Percentiles rank a stretch among this genome's conserved stretches.
Conservation (phyloP, 1,140 invertebrate species). For the Spodoptera frugiperda region DNA sequence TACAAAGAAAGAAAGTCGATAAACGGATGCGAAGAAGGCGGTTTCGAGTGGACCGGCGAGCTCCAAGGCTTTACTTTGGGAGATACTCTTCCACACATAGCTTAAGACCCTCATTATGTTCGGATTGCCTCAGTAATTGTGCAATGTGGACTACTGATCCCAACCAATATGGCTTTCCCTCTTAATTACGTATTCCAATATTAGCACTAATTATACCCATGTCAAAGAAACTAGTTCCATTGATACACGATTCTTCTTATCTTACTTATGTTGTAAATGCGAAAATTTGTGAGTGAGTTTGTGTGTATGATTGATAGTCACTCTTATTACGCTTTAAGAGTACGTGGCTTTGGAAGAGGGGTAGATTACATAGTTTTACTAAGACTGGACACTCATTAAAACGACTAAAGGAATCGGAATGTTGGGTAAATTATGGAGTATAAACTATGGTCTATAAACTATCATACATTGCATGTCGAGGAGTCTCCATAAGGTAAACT, state of each 20-base stretch:
- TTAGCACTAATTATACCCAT: constrained; percentile 13
- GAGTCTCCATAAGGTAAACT: no score
- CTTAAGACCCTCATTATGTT: constrained; percentile 23
- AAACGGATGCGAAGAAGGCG: constrained; percentile 55
- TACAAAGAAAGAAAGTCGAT: constrained; percentile 51
- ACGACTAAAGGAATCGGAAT: no score
- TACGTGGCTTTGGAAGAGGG: no score
- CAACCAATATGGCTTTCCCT: background rate
- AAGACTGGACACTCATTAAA: no score
- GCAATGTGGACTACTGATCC: background rate
- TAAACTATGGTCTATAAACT: no score
- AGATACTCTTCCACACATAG: constrained; percentile 45
- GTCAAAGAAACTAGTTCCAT: constrained; percentile 12
- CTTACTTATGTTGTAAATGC: no score
- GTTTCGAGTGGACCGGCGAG: constrained; percentile 50
- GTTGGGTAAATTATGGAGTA: no score
- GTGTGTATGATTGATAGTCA: no score
- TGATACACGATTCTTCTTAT: background rate
- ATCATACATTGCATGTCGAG: no score
- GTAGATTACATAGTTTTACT: no score
- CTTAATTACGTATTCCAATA: constrained; percentile 10
- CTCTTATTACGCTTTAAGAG: no score
- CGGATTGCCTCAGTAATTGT: background rate
- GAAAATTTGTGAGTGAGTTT: no score
- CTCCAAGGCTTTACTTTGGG: constrained; percentile 48